These are phyloP conservation scores for Propithecus coquereli DNA, from an alignment of 2,113 vertebrate species.

Conservation along the genomic window DNA sequence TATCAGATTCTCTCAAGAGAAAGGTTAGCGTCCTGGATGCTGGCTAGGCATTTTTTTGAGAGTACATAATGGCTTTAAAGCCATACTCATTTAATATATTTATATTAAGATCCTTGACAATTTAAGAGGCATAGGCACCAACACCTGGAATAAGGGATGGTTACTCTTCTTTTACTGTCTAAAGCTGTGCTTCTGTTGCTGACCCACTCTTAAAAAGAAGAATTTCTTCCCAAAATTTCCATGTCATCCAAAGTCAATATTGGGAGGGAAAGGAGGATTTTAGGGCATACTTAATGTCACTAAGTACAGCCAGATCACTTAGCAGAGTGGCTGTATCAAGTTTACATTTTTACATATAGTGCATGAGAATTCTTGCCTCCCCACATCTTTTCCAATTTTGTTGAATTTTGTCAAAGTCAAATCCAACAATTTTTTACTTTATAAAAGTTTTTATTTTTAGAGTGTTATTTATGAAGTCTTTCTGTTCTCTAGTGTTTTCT, in stretches of 20 bases:
- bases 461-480: conserved; percentile 1
- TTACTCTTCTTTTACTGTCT: not conserved
- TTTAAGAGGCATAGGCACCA: not conserved
- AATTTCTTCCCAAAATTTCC: not conserved
- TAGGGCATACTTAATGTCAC: not conserved
- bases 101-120: not conserved
- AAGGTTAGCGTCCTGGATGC: not conserved
- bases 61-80: not conserved
- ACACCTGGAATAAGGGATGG: not conserved
- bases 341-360: not conserved
- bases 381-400: not conserved
- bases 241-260: not conserved
- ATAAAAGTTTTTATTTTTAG: not conserved
- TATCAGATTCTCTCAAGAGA: not conserved
- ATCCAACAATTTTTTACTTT: not conserved
- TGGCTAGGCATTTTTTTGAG: conserved; percentile 12
- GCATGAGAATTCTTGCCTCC: not conserved
- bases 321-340: not conserved
- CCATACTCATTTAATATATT: not conserved
- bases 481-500: not conserved
- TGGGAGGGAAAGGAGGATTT: not conserved
- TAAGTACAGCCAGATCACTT: not conserved
- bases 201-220: not conserved
- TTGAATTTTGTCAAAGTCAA: not conserved
- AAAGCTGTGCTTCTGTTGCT: not conserved